These are phyloP conservation scores for Lycorma delicatula DNA, from an alignment of 1,140 invertebrate genomes.

Conservation along the genomic window DNA sequence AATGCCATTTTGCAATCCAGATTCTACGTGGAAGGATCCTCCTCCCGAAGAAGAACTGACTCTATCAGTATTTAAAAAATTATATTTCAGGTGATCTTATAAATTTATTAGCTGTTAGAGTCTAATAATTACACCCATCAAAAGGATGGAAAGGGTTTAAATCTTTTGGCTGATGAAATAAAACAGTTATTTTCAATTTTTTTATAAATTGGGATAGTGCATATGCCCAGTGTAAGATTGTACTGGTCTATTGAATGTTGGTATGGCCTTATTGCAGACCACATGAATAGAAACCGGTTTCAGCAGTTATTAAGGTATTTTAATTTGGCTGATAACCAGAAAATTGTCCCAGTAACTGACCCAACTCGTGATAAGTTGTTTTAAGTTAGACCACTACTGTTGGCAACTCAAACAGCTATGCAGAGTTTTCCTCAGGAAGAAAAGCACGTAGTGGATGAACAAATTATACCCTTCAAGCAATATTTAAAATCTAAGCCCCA, in stretches of 20 bases:
- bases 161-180: neutral
- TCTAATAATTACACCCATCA: neutral
- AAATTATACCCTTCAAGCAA: neutral
- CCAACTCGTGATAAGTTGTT: neutral
- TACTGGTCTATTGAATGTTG: conserved; percentile 1
- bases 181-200: neutral
- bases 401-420: neutral
- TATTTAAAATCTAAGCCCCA: neutral
- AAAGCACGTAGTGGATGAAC: neutral
- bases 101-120: neutral
- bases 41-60: neutral
- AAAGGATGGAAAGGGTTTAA: neutral
- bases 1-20: neutral
- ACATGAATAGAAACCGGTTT: neutral
- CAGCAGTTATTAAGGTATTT: neutral
- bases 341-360: neutral
- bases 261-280: neutral
- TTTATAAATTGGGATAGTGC: neutral
- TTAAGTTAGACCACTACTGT: neutral
- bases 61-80: neutral
- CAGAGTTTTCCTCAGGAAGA: neutral
- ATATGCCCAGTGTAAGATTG: neutral
- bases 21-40: neutral
- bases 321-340: neutral
- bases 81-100: neutral